Conservation (phyloP, 2,797 vertebrate genomes). For the Enteromius radiatus region DNA sequence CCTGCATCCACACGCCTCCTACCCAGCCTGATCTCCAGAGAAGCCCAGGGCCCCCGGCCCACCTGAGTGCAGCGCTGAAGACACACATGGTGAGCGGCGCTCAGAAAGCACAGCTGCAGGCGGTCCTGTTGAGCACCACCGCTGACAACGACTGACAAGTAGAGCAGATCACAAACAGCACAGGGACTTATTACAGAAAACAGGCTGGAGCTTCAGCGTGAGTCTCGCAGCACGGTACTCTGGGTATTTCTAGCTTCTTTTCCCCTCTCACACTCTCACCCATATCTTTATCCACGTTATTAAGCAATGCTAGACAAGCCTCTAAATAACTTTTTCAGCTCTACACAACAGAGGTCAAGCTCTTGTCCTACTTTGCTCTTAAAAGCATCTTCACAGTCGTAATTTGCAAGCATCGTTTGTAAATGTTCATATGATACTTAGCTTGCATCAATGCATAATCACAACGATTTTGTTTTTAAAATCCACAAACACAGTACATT, state of each 20-base stretch:
- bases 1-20: slow-evolving; percentile 13
- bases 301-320: background rate
- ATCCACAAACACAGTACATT: background rate
- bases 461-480: background rate
- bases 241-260: background rate
- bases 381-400: background rate
- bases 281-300: slow-evolving; percentile 6
- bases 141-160: slow-evolving; percentile 56
- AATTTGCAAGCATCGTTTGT: background rate
- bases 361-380: slow-evolving; percentile 12
- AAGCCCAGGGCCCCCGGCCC: slow-evolving; percentile 27
- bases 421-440: background rate
- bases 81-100: slow-evolving; percentile 33
- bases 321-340: slow-evolving; percentile 9
- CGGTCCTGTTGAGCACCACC: slow-evolving; percentile 51
- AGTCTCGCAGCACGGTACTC: slow-evolving; percentile 18
- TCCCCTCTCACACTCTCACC: background rate
- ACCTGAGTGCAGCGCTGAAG: slow-evolving; percentile 34
- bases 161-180: slow-evolving; percentile 49
- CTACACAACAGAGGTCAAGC: slow-evolving; percentile 3
- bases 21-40: slow-evolving; percentile 40
- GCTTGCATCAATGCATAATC: background rate
- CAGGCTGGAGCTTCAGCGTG: slow-evolving; percentile 12
- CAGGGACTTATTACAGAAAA: slow-evolving; percentile 49
- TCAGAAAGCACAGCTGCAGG: slow-evolving; percentile 48